Conservation (phyloP, 1,140 invertebrate genomes). For the Conus ventricosus region DNA sequence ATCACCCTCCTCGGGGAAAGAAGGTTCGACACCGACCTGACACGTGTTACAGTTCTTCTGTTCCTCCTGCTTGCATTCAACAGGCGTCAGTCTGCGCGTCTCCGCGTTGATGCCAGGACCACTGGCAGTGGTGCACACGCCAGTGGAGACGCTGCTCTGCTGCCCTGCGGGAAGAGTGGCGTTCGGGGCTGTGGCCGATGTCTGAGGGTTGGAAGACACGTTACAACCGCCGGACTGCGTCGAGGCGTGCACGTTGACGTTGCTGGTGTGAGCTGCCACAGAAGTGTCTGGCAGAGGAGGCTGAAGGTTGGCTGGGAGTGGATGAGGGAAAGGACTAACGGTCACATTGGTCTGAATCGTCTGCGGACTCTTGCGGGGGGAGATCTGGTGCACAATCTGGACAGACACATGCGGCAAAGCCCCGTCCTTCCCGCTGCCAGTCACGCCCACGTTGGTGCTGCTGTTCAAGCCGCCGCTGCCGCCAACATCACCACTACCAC, state of each 20-base stretch:
- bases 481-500: conserved; percentile 34
- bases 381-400: conserved; percentile 92
- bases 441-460: conserved; percentile 19
- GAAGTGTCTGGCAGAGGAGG: background rate
- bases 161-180: background rate
- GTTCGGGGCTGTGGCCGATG: background rate
- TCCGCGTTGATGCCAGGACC: too few relatives aligned
- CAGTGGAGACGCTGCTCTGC: conserved; percentile 76
- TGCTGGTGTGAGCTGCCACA: background rate
- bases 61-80: too few relatives aligned
- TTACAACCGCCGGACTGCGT: conserved; percentile 78
- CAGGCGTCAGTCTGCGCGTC: too few relatives aligned
- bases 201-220: conserved; percentile 84
- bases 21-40: too few relatives aligned
- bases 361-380: conserved; percentile 88
- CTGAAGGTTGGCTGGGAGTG: too few relatives aligned
- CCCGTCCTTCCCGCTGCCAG: conserved; percentile 46
- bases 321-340: conserved; percentile 81
- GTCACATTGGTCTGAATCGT: conserved; percentile 94
- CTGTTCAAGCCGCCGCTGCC: conserved; percentile 45
- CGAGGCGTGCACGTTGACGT: background rate
- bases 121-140: conserved; percentile 75
- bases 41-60: too few relatives aligned
- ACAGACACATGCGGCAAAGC: conserved; percentile 84
- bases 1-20: too few relatives aligned